Conservation (phyloP, 30 jellyfish, hydroid and myxozoan species). For the Pseudorhiza aurosa region DNA sequence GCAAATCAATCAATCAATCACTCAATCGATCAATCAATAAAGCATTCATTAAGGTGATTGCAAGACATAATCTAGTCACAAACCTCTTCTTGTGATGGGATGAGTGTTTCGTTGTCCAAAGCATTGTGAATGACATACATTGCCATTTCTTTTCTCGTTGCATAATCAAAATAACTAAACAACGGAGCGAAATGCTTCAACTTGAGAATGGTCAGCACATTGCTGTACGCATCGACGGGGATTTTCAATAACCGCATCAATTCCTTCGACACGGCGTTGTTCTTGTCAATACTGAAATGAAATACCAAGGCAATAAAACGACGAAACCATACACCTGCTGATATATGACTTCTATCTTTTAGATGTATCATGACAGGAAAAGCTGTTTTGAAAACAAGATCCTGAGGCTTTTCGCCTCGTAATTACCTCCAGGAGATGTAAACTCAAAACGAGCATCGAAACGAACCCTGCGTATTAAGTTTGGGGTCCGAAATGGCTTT, state of each 20-base stretch:
- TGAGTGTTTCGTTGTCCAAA: slow-evolving; percentile 87
- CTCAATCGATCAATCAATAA: neutral
- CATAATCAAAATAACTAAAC: slow-evolving; percentile 89
- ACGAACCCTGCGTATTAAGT: no score
- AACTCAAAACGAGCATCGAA: no score
- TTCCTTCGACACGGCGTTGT: slow-evolving; percentile 98
- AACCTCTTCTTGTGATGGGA: slow-evolving; percentile 92
- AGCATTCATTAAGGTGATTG: neutral
- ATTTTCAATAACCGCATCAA: slow-evolving; percentile 91
- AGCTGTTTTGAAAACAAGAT: no score
- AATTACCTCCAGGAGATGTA: no score
- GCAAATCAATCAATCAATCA: neutral
- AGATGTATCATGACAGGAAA: no score
- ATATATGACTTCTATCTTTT: no score
- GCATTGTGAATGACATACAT: slow-evolving; percentile 97
- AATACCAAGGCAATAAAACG: no score
- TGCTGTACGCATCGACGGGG: slow-evolving; percentile 97
- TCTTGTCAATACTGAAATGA: slow-evolving; percentile 88
- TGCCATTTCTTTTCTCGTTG: slow-evolving; percentile 98
- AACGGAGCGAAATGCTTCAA: slow-evolving; percentile 97
- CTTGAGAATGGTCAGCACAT: slow-evolving; percentile 86
- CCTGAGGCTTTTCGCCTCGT: no score
- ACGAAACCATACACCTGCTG: no score
- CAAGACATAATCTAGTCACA: neutral
- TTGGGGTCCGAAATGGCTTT: no score